Conservation (phyloP, 1,140 invertebrate species). For the Goniozus legneri region DNA sequence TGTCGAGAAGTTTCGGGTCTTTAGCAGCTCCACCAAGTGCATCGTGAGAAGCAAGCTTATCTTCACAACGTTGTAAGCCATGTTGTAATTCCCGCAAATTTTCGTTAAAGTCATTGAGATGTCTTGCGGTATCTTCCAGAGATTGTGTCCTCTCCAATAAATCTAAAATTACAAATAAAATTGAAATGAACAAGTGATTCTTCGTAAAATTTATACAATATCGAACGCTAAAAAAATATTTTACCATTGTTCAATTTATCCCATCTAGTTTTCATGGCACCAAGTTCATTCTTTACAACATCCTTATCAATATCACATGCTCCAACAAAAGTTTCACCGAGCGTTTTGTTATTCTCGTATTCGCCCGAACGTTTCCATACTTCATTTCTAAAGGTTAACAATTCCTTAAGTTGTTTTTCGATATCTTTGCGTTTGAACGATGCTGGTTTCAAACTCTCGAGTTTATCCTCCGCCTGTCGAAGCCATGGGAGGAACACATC, state of each 20-base stretch:
- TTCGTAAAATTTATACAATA: slow-evolving; percentile 13
- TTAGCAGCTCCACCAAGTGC: slow-evolving; percentile 72
- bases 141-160: slow-evolving; percentile 65
- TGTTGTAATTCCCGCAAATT: slow-evolving; percentile 79
- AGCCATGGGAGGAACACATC: slow-evolving; percentile 89
- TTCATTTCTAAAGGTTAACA: slow-evolving; percentile 88
- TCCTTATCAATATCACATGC: slow-evolving; percentile 89
- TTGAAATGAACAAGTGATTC: slow-evolving; percentile 30
- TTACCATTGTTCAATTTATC: slow-evolving; percentile 82
- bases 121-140: slow-evolving; percentile 80
- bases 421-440: slow-evolving; percentile 82
- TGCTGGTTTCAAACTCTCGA: slow-evolving; percentile 74
- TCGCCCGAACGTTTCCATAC: slow-evolving; percentile 89
- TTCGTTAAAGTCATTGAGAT: slow-evolving; percentile 82
- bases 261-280: slow-evolving; percentile 81
- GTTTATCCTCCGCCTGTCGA: slow-evolving; percentile 78
- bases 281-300: slow-evolving; percentile 77
- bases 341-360: slow-evolving; percentile 81
- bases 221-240: neutral
- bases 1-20: slow-evolving; percentile 78
- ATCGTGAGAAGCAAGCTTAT: slow-evolving; percentile 79
- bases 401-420: slow-evolving; percentile 84
- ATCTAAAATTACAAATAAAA: slow-evolving; percentile 43
- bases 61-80: slow-evolving; percentile 80
- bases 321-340: slow-evolving; percentile 80